A percentile compares a stretch with the other conserved stretches of the same genome.
Conservation (phyloP, 2,888 invertebrate genomes). For the Nomada fucata region DNA sequence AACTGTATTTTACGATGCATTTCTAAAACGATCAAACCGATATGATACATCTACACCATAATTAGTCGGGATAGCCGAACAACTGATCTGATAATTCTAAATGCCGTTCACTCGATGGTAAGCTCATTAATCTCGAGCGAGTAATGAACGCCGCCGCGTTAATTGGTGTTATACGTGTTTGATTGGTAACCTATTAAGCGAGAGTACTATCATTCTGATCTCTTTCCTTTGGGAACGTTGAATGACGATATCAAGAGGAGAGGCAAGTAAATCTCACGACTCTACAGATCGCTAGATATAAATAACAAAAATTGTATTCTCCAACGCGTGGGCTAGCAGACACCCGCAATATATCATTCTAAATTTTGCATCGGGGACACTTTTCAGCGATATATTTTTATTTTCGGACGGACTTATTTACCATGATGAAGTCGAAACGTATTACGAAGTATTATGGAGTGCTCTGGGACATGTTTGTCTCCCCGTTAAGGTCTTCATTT, state of each 20-base stretch:
- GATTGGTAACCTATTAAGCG: slow-evolving; percentile 16
- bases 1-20: too few relatives aligned
- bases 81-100: slow-evolving; percentile 25
- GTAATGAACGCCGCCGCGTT: slow-evolving; percentile 7
- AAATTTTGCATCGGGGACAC: background rate
- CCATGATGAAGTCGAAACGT: background rate
- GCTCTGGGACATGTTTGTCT: too few relatives aligned
- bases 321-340: slow-evolving; percentile 1
- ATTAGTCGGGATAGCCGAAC: slow-evolving; percentile 10
- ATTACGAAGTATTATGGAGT: background rate
- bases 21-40: background rate
- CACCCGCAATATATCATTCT: background rate
- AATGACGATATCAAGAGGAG: background rate
- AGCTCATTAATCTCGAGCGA: slow-evolving; percentile 32
- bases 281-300: background rate
- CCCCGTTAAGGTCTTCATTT: background rate
- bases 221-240: background rate
- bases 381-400: background rate
- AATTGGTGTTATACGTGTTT: slow-evolving; percentile 11
- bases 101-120: slow-evolving; percentile 23
- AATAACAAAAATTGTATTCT: slow-evolving; percentile 1
- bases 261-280: background rate
- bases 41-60: background rate
- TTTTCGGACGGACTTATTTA: background rate
- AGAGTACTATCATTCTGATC: slow-evolving; percentile 1